A percentile compares a stretch with the other conserved stretches of the same genome.
phyloP scores from a whole-genome alignment of 2,888 invertebrate genomes.

The Leptodirus hochenwartii region DNA sequence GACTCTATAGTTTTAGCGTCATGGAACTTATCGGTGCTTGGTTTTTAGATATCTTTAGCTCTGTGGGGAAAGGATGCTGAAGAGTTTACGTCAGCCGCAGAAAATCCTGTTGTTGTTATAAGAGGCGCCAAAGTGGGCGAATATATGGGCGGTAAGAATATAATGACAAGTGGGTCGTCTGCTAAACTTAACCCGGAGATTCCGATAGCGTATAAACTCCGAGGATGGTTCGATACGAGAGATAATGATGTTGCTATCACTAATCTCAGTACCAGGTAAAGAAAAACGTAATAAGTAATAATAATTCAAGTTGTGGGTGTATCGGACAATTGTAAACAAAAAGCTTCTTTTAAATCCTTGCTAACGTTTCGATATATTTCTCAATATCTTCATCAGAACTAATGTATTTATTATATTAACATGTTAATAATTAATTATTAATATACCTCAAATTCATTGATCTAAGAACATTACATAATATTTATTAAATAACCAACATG shows the following conservation, averaged over 20 bases:
- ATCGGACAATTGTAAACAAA: too few species aligned
- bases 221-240: constrained; percentile 82
- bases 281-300: constrained; percentile 1
- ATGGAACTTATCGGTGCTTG: neutral
- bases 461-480: constrained; percentile 3
- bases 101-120: constrained; percentile 66
- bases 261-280: constrained; percentile 44
- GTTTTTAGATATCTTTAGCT: constrained; percentile 49
- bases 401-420: too few species aligned
- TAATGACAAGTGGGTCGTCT: constrained; percentile 30
- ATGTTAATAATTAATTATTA: too few species aligned
- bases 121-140: constrained; percentile 76
- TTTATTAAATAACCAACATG: constrained; percentile 6
- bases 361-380: neutral
- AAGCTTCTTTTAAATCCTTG: too few species aligned
- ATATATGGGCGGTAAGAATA: constrained; percentile 65
- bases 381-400: too few species aligned
- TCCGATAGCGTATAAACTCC: constrained; percentile 64
- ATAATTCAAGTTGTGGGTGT: too few species aligned
- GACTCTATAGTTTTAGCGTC: neutral
- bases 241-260: constrained; percentile 42
- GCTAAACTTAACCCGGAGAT: constrained; percentile 76
- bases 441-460: constrained; percentile 1
- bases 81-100: constrained; percentile 55
- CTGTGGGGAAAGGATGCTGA: constrained; percentile 86